A percentile compares a stretch with the other conserved stretches of the same genome.
Evolutionary conservation across 1,140 invertebrate genomes (phyloP).

Genomic region (Mycetomoellerius zeteki): DNA sequence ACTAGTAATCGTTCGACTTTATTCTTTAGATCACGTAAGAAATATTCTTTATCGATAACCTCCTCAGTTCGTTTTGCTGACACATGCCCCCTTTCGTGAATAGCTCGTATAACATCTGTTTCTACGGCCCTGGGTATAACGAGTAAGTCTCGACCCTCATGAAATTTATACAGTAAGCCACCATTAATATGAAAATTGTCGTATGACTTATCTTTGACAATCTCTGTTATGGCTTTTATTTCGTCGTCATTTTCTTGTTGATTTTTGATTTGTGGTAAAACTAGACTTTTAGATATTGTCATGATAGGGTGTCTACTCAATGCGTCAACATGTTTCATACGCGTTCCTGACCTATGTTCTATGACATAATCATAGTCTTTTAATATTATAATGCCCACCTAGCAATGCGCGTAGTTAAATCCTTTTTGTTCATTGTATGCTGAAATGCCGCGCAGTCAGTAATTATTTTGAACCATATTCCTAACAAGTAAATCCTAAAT

Average conservation of each 20-base stretch:
- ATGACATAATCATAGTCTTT: conserved; percentile 13
- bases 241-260: conserved; percentile 18
- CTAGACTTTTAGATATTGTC: background rate
- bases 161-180: no score
- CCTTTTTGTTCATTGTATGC: background rate
- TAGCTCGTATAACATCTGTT: no score
- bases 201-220: background rate
- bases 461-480: background rate
- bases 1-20: no score
- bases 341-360: background rate
- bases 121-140: no score
- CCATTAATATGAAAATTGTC: background rate
- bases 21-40: no score
- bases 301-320: conserved; percentile 31
- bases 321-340: conserved; percentile 26
- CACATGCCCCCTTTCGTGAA: no score
- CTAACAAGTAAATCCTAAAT: background rate
- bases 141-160: no score
- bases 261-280: background rate
- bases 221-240: background rate
- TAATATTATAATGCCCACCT: conserved; percentile 16
- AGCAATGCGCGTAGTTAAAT: background rate
- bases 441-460: conserved; percentile 13
- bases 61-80: no score
- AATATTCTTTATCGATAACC: no score